These are phyloP conservation scores for Drosophila lacteicornis DNA, from an alignment of 1,140 invertebrate genomes.

Conservation along the genomic window DNA sequence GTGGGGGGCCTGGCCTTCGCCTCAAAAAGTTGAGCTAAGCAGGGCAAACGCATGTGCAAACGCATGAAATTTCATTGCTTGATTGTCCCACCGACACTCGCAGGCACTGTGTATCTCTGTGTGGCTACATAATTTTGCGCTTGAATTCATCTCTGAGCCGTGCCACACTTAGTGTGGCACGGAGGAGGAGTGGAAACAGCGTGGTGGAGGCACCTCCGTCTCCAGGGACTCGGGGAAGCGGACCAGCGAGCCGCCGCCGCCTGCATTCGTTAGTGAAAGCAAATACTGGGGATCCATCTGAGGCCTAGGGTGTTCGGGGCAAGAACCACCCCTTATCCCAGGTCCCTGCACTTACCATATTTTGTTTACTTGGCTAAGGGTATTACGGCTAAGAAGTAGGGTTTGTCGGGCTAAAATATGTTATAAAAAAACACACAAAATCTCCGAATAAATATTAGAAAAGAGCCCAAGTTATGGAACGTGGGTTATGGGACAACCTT, in stretches of 20 bases:
- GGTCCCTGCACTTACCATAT: constrained; percentile 53
- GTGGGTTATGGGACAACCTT: no score
- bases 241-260: constrained; percentile 26
- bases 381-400: neutral
- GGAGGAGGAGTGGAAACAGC: neutral
- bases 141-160: constrained; percentile 77
- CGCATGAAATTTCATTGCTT: constrained; percentile 83
- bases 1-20: constrained; percentile 4
- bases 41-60: constrained; percentile 76
- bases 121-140: constrained; percentile 82
- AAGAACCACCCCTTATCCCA: constrained; percentile 9
- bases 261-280: constrained; percentile 80
- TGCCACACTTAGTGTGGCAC: constrained; percentile 60
- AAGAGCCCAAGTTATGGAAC: no score
- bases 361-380: constrained; percentile 9
- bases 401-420: neutral
- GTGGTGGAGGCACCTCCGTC: constrained; percentile 12
- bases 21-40: constrained; percentile 2
- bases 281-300: constrained; percentile 51
- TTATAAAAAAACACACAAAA: neutral
- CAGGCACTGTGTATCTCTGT: constrained; percentile 38
- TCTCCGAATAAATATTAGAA: neutral
- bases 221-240: constrained; percentile 51
- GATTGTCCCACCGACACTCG: constrained; percentile 74
- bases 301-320: neutral